phyloP scores from a whole-genome alignment of 2,113 vertebrate genomes.

The Erinaceus europaeus region DNA sequence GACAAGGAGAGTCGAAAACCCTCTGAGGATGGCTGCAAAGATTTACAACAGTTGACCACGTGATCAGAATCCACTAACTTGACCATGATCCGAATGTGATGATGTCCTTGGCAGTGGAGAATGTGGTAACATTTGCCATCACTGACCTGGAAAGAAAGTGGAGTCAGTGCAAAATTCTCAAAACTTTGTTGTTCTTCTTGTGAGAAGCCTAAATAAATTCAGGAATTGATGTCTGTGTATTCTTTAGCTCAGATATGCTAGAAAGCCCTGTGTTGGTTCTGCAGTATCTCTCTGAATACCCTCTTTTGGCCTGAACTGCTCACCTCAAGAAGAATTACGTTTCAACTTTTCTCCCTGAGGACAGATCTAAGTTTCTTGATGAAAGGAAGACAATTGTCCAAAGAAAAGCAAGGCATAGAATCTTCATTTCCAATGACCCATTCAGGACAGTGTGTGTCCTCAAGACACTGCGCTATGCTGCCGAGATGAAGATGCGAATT shows the following conservation, averaged over 20 bases:
- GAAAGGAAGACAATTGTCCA: too few relatives aligned
- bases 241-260: neutral
- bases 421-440: neutral
- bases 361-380: too few relatives aligned
- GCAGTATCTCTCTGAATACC: neutral
- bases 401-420: neutral
- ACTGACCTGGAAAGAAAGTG: neutral
- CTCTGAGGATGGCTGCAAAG: neutral
- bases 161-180: neutral
- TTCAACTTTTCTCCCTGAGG: neutral
- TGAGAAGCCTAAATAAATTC: neutral
- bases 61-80: neutral
- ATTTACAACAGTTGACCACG: neutral
- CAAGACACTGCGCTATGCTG: neutral
- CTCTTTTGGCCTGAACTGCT: neutral
- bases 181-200: neutral
- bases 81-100: neutral
- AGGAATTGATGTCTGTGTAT: neutral
- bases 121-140: neutral
- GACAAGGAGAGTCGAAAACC: neutral
- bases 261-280: neutral
- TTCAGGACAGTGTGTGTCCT: rapidly evolving
- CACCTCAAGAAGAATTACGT: neutral
- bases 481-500: neutral
- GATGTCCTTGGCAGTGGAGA: neutral